Conservation (phyloP, 2,797 vertebrate genomes). For the Muscicapa striata region DNA sequence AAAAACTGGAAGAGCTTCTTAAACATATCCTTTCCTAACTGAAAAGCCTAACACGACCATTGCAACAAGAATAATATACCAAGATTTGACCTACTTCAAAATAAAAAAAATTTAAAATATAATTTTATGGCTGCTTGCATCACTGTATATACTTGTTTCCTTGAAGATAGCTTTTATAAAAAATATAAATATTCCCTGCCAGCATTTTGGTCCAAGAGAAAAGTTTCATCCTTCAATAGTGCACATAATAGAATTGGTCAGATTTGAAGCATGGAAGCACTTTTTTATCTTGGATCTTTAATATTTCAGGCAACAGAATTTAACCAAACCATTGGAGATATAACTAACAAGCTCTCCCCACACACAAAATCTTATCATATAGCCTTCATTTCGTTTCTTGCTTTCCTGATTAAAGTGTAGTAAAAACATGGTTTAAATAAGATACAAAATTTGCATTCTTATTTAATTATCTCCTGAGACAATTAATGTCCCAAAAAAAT, state of each 20-base stretch:
- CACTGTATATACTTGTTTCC: constrained; percentile 47
- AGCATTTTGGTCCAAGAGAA: constrained; percentile 75
- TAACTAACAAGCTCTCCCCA: constrained; percentile 53
- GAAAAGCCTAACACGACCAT: constrained; percentile 66
- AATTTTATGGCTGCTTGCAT: constrained; percentile 51
- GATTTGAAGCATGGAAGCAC: constrained; percentile 73
- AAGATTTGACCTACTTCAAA: constrained; percentile 58
- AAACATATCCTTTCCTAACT: constrained; percentile 60
- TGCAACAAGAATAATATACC: constrained; percentile 64
- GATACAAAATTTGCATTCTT: neutral
- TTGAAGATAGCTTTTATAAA: constrained; percentile 50
- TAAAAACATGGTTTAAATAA: neutral
- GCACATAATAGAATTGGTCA: constrained; percentile 79
- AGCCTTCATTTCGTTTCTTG: constrained; percentile 45
- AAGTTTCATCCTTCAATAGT: constrained; percentile 81
- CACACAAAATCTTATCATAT: neutral
- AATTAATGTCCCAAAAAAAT: constrained; percentile 31
- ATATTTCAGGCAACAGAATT: constrained; percentile 77
- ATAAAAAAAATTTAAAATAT: constrained; percentile 20
- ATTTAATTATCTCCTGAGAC: constrained; percentile 36
- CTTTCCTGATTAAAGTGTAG: neutral
- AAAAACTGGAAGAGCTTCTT: constrained; percentile 65
- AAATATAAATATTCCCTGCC: constrained; percentile 61
- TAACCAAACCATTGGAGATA: constrained; percentile 72
- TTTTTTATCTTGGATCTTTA: constrained; percentile 80